phyloP scores from a whole-genome alignment of 2,888 invertebrate genomes.

The Sialis fuliginosa region DNA sequence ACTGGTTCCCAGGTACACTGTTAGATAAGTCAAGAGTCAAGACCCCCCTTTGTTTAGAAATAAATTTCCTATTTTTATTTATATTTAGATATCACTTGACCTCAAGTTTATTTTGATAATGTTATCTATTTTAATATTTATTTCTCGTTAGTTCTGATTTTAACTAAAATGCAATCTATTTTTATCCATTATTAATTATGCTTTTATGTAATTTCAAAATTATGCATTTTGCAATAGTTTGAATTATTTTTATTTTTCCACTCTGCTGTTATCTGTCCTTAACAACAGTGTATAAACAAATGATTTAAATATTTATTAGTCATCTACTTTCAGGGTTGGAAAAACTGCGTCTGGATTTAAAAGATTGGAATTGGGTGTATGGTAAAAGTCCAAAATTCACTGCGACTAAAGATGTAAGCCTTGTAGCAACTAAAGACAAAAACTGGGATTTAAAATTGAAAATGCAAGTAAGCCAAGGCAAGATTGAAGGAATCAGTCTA shows the following conservation, averaged over 20 bases:
- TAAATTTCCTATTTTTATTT: too few relatives aligned
- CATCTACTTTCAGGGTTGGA: constrained; percentile 37
- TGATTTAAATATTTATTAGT: neutral
- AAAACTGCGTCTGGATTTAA: constrained; percentile 46
- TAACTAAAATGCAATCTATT: neutral
- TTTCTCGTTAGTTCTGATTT: neutral
- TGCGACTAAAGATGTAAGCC: constrained; percentile 44
- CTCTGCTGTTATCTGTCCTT: neutral
- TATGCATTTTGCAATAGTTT: neutral
- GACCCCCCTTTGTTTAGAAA: too few relatives aligned
- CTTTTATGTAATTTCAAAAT: neutral
- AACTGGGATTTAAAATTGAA: constrained; percentile 37
- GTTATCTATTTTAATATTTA: neutral
- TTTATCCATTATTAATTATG: neutral
- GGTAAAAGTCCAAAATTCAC: constrained; percentile 77
- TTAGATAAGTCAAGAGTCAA: neutral
- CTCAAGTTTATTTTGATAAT: neutral
- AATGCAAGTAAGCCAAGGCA: constrained; percentile 44
- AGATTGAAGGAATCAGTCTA: constrained; percentile 45
- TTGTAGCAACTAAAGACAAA: constrained; percentile 31
- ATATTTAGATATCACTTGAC: too few relatives aligned
- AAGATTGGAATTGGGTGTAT: constrained; percentile 76
- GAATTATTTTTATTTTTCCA: neutral
- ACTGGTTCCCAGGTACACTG: constrained; percentile 64
- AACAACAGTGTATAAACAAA: neutral